Evolutionary conservation across 2,797 vertebrate genomes (phyloP).

Genomic region (Sebastes matsubarae): DNA sequence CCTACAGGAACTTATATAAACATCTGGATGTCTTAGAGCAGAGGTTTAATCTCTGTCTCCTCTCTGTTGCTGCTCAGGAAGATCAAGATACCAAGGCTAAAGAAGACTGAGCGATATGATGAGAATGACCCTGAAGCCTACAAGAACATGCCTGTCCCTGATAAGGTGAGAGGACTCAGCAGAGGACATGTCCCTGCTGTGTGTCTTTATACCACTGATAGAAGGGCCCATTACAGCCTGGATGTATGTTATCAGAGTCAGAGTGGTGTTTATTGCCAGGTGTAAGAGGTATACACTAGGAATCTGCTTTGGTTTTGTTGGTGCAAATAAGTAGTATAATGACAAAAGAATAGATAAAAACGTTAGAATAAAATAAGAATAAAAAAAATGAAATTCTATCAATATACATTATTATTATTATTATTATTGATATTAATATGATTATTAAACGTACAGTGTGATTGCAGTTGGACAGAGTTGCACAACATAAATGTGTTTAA

Average conservation of each 20-base stretch:
- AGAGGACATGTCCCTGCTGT: neutral
- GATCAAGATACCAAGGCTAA: conserved; percentile 44
- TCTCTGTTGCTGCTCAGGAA: conserved; percentile 42
- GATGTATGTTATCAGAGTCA: no score
- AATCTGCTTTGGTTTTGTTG: no score
- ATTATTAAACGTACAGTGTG: neutral
- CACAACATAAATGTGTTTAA: neutral
- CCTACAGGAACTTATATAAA: neutral
- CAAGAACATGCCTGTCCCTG: conserved; percentile 72
- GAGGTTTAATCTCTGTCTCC: fast-evolving
- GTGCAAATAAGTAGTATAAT: fast-evolving
- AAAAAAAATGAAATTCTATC: no score
- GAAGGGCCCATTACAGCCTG: neutral
- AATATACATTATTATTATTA: no score
- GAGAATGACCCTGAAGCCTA: conserved; percentile 79
- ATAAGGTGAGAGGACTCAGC: conserved; percentile 69
- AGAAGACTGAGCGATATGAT: conserved; percentile 61
- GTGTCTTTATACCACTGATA: neutral
- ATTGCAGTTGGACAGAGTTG: neutral
- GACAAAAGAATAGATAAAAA: no score
- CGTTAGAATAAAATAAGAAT: no score
- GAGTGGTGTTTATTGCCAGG: no score
- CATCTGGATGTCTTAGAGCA: neutral
- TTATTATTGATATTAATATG: no score
- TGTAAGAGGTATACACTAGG: no score